phyloP scores from a whole-genome alignment of 1,140 invertebrate species.

The Orussus abietinus region DNA sequence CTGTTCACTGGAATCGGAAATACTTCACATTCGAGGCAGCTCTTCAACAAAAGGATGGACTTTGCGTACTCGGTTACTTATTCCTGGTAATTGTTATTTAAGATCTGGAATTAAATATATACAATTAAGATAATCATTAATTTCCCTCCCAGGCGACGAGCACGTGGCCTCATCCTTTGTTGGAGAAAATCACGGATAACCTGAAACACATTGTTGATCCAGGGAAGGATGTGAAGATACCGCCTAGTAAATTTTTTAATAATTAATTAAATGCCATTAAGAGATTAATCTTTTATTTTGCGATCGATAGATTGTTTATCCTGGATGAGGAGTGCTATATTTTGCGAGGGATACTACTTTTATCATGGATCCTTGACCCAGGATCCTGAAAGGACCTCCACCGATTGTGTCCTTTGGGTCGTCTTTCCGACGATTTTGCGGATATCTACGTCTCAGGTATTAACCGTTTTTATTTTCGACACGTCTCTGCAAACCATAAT shows the following conservation, averaged over 20 bases:
- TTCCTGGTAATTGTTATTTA: slow-evolving; percentile 56
- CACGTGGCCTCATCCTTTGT: slow-evolving; percentile 35
- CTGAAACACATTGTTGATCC: slow-evolving; percentile 41
- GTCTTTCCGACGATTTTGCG: slow-evolving; percentile 70
- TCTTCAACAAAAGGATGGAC: slow-evolving; percentile 66
- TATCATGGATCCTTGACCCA: slow-evolving; percentile 66
- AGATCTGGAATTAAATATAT: no score
- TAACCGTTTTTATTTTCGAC: neutral
- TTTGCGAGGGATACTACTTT: slow-evolving; percentile 54
- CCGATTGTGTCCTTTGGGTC: slow-evolving; percentile 71
- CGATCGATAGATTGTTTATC: slow-evolving; percentile 48
- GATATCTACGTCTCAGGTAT: slow-evolving; percentile 67
- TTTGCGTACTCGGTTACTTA: slow-evolving; percentile 73
- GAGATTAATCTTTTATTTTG: slow-evolving; percentile 14
- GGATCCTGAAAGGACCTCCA: no score
- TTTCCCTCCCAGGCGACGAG: no score
- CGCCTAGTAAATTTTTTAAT: slow-evolving; percentile 33
- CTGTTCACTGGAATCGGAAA: slow-evolving; percentile 75
- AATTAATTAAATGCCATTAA: slow-evolving; percentile 2
- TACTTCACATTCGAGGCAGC: slow-evolving; percentile 67
- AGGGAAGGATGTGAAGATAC: slow-evolving; percentile 34
- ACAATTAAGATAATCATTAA: no score
- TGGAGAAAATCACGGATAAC: slow-evolving; percentile 46
- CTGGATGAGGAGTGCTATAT: slow-evolving; percentile 49
- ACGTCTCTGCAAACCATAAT: no score